These are phyloP conservation scores for Anodontia alba DNA, from an alignment of 2,888 invertebrate genomes.

Conservation along the genomic window DNA sequence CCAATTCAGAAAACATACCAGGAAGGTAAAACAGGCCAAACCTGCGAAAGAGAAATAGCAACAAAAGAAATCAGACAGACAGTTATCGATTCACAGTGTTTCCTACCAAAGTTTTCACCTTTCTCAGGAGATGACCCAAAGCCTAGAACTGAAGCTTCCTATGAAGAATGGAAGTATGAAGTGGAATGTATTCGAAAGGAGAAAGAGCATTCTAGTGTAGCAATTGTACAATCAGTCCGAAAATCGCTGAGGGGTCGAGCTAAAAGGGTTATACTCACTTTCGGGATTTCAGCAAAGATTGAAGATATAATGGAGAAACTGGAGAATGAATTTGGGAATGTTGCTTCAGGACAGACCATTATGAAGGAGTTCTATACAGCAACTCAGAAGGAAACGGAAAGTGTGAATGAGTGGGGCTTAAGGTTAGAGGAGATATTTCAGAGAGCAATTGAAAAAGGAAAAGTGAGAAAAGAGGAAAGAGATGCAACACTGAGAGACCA, in stretches of 20 bases:
- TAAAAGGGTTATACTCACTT: not conserved
- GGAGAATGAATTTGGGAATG: conserved; percentile 3
- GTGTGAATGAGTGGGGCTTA: not conserved
- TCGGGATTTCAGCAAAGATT: not conserved
- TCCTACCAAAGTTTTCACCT: not conserved
- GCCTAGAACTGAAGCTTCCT: not conserved
- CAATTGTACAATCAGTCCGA: not conserved
- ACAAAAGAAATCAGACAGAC: no score
- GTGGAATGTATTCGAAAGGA: not conserved
- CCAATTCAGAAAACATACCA: not conserved
- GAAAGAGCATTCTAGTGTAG: not conserved
- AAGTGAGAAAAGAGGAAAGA: not conserved
- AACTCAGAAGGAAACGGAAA: not conserved
- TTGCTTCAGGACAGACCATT: not conserved
- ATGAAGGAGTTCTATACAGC: conserved; percentile 1
- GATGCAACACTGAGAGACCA: not conserved
- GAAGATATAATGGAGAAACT: not conserved
- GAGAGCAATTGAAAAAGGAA: not conserved
- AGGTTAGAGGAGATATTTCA: conserved; percentile 3
- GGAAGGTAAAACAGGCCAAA: not conserved
- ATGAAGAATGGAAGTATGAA: conserved; percentile 9
- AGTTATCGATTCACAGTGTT: not conserved
- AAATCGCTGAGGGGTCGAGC: not conserved
- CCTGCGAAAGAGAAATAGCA: not conserved
- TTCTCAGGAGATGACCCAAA: not conserved